Evolutionary conservation across 2,888 invertebrate genomes (phyloP).

Genomic region (Lagria hirta): DNA sequence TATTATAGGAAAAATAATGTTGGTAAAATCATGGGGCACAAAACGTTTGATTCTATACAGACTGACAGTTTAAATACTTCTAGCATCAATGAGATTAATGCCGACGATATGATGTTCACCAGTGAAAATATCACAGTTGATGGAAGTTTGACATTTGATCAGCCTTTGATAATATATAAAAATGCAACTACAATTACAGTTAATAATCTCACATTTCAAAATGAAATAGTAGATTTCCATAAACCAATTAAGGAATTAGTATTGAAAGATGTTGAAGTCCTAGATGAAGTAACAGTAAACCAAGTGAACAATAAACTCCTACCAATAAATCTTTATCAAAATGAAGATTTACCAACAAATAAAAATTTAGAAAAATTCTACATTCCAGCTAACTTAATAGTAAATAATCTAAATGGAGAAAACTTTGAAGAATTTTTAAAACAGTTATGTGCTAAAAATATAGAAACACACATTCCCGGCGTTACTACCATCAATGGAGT

Average conservation of each 20-base stretch:
- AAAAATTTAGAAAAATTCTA: slow-evolving; percentile 31
- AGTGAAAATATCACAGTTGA: slow-evolving; percentile 32
- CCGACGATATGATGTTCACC: slow-evolving; percentile 36
- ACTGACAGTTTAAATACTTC: too few species aligned
- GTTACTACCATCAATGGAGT: slow-evolving; percentile 57
- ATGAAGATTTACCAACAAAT: slow-evolving; percentile 1
- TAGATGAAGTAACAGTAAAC: slow-evolving; percentile 28
- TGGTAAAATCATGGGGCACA: slow-evolving; percentile 37
- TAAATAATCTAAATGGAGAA: slow-evolving; percentile 54
- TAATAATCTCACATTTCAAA: slow-evolving; percentile 33
- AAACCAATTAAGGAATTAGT: slow-evolving; percentile 22
- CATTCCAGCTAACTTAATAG: slow-evolving; percentile 45
- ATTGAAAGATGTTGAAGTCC: slow-evolving; percentile 36
- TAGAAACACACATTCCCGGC: slow-evolving; percentile 48
- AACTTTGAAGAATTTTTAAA: slow-evolving; percentile 53
- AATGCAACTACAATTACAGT: slow-evolving; percentile 31
- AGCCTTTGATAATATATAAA: slow-evolving; percentile 31
- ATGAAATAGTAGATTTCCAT: slow-evolving; percentile 34
- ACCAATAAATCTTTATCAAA: slow-evolving; percentile 17
- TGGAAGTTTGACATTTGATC: slow-evolving; percentile 42
- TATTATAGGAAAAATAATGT: slow-evolving; percentile 38
- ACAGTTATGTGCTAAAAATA: slow-evolving; percentile 55
- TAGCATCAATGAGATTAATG: slow-evolving; percentile 40
- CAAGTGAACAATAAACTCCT: slow-evolving; percentile 30
- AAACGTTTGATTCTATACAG: too few species aligned